A percentile compares a stretch with the other conserved stretches of the same genome.
Evolutionary conservation across 30 jellyfish, hydroid and myxozoan genomes (phyloP).

Genomic region (Chrysaora quinquecirrha): DNA sequence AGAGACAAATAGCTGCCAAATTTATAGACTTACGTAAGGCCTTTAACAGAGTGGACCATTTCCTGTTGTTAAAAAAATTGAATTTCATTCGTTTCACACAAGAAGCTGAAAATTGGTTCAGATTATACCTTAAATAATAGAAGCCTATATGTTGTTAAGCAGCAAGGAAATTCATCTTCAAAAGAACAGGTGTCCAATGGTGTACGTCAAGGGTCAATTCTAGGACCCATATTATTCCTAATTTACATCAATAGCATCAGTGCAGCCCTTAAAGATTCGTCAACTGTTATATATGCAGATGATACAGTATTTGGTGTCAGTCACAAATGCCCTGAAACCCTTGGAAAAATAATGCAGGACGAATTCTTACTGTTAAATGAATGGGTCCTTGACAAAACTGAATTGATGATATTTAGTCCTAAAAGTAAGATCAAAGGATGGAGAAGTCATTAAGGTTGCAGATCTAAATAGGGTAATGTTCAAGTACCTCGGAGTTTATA

Average conservation of each 20-base stretch:
- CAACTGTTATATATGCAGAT: slow-evolving; percentile 28
- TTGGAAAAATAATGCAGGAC: slow-evolving; percentile 26
- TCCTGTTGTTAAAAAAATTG: slow-evolving; percentile 25
- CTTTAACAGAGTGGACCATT: slow-evolving; percentile 11
- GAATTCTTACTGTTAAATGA: slow-evolving; percentile 24
- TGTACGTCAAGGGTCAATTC: slow-evolving; percentile 60
- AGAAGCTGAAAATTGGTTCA: slow-evolving; percentile 13
- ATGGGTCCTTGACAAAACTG: slow-evolving; percentile 51
- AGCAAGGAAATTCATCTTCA: slow-evolving; percentile 50
- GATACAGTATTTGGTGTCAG: slow-evolving; percentile 22
- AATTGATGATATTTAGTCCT: slow-evolving; percentile 36
- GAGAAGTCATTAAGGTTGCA: slow-evolving; percentile 52
- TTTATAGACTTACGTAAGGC: slow-evolving; percentile 8
- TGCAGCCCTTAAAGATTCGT: slow-evolving; percentile 7
- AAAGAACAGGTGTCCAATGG: slow-evolving; percentile 50
- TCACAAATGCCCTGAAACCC: slow-evolving; percentile 60
- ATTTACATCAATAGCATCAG: slow-evolving; percentile 32
- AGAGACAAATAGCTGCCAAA: slow-evolving; percentile 25
- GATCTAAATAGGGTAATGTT: too few relatives aligned
- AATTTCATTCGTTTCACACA: slow-evolving; percentile 28
- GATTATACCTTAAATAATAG: slow-evolving; percentile 22
- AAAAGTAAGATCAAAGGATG: slow-evolving; percentile 53
- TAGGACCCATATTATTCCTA: slow-evolving; percentile 43
- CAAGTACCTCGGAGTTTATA: too few relatives aligned
- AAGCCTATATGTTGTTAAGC: slow-evolving; percentile 25